phyloP scores from a whole-genome alignment of 2,113 vertebrate species.

The Brachionichthys hirsutus region DNA sequence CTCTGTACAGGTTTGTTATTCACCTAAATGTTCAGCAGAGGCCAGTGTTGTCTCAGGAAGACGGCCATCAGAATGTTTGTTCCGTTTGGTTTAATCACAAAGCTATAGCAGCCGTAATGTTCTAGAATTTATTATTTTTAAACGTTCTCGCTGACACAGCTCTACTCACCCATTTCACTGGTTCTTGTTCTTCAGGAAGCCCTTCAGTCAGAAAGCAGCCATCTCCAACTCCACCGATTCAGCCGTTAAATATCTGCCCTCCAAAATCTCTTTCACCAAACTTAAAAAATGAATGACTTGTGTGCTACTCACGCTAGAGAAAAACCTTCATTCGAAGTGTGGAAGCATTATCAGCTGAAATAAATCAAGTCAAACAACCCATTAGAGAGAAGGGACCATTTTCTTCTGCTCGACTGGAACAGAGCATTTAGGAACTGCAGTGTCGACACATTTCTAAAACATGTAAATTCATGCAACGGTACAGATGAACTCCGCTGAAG shows the following conservation, averaged over 20 bases:
- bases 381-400: background rate
- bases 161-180: background rate
- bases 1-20: slow-evolving; percentile 36
- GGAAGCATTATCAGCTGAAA: too few relatives aligned
- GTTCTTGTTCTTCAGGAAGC: slow-evolving; percentile 27
- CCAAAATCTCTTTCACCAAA: background rate
- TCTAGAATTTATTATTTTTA: too few relatives aligned
- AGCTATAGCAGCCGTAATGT: too few relatives aligned
- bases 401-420: background rate
- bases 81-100: too few relatives aligned
- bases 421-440: background rate
- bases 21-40: background rate
- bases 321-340: too few relatives aligned
- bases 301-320: too few relatives aligned
- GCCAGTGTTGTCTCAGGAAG: background rate
- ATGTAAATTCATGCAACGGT: too few relatives aligned
- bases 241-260: background rate
- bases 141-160: too few relatives aligned
- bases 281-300: background rate
- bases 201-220: background rate
- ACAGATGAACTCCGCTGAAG: too few relatives aligned
- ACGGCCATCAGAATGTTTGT: too few relatives aligned
- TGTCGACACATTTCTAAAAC: too few relatives aligned
- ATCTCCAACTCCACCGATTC: background rate
- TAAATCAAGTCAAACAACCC: too few relatives aligned